These are phyloP conservation scores for Berghia stephanieae DNA, from an alignment of 1,140 invertebrate species.

Conservation along the genomic window DNA sequence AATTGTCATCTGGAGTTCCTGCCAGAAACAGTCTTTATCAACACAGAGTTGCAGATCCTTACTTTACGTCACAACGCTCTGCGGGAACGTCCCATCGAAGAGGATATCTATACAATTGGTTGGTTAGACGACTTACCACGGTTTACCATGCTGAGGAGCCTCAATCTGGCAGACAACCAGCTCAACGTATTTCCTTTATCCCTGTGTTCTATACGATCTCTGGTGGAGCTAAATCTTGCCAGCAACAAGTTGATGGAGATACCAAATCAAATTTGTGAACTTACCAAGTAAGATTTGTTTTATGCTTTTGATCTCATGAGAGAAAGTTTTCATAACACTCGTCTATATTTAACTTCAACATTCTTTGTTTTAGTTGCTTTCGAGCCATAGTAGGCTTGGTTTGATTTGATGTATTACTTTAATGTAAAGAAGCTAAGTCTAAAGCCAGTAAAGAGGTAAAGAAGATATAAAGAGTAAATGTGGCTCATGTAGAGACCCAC, in stretches of 20 bases:
- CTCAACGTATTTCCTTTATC: conserved; percentile 58
- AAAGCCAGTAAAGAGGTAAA: no score
- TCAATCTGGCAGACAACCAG: conserved; percentile 66
- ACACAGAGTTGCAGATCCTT: conserved; percentile 61
- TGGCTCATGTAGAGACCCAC: no score
- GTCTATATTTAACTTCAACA: neutral
- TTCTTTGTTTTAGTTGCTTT: neutral
- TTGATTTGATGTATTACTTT: no score
- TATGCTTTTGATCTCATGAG: no score
- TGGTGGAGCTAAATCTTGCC: conserved; percentile 65
- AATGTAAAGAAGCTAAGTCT: no score
- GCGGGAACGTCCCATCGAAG: conserved; percentile 62
- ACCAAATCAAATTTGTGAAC: conserved; percentile 56
- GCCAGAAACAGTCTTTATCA: conserved; percentile 66
- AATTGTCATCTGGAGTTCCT: conserved; percentile 66
- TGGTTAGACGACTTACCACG: conserved; percentile 47
- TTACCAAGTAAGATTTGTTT: conserved; percentile 54
- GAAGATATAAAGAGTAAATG: no score
- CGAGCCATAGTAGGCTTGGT: no score
- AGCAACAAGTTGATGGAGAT: conserved; percentile 64
- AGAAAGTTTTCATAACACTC: no score
- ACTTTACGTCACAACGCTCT: conserved; percentile 65
- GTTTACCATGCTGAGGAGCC: conserved; percentile 56
- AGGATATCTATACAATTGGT: conserved; percentile 64
- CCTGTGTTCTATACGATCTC: conserved; percentile 56